Evolutionary conservation across 2,113 vertebrate species (phyloP), one percentile per base, ranked within the genome.

Genomic region (Forbesichthys agassizii): DNA sequence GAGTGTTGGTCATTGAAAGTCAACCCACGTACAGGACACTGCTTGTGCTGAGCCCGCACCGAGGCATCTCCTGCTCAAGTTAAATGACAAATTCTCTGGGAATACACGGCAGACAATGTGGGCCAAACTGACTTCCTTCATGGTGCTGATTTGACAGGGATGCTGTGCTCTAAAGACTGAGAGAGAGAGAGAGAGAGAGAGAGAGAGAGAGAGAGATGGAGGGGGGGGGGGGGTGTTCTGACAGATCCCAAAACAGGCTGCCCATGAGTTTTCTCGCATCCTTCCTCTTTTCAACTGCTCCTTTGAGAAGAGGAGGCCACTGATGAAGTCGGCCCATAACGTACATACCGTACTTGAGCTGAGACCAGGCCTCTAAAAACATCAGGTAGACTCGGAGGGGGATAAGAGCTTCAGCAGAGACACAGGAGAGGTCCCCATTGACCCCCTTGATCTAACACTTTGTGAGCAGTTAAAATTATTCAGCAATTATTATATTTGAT

Each of bases 81-180:
- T 61, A 64, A 55, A 55, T 74, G 69, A 71, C 18, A 42, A 20
- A 20, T 49, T 69, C 52, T 42, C 11, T 4, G 69, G 74, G 73
- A 68, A 49, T 65, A 14, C 48, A 69, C 79, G 11, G 73, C 68
- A 53, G 60, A 53, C 16, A 74, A 54, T 75, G 66, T 75, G 64
- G 60, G 54, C 53, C 66, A 79, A 75, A 56, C 69, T 64, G 67
- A 64, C 75, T 78, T 71, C 71, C 61, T 12, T 18, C 64, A 68
- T 47, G 63, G 63, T 65, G 74, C 67, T 70, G 77, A 47, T 64
- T 76, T 77, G 61, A 67, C 69, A 69, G 72, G 53, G 71, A 64
- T 27, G 58, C 49, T 52, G 56, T 33, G 20, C 5, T 11, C 33
- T 10, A 18, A 51, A 13, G 62, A 55, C 48, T 66, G 47, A 68